Evolutionary conservation across 1,140 invertebrate genomes (phyloP).

Genomic region (Lasioglossum albipes): DNA sequence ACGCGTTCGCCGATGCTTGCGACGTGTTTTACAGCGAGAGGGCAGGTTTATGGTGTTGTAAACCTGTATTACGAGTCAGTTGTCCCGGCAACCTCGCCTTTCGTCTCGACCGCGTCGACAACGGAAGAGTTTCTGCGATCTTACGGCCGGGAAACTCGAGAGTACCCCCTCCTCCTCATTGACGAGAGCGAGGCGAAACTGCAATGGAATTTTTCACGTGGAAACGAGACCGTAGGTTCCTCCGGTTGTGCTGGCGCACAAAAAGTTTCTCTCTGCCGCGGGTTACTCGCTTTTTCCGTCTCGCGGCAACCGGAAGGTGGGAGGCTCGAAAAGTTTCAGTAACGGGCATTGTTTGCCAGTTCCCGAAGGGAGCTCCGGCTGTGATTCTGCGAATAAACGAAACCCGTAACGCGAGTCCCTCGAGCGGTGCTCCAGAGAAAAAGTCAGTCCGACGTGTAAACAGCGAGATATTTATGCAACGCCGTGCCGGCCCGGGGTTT

Average conservation of each 20-base stretch:
- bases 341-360: not conserved
- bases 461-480: constrained; percentile 3
- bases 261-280: not conserved
- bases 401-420: not conserved
- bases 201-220: not conserved
- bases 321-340: not conserved
- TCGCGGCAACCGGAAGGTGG: too few relatives aligned
- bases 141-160: not conserved
- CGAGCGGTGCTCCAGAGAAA: too few relatives aligned
- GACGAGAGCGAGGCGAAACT: too few relatives aligned
- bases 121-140: not conserved
- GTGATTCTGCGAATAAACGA: not conserved
- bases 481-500: not conserved
- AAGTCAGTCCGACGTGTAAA: not conserved
- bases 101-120: not conserved
- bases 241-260: too few relatives aligned
- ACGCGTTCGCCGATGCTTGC: not conserved
- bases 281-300: not conserved
- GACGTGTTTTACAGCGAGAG: not conserved
- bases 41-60: constrained; percentile 1
- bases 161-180: too few relatives aligned
- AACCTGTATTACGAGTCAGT: not conserved
- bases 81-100: not conserved
- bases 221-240: not conserved
- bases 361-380: not conserved